A percentile compares a stretch with the other conserved stretches of the same genome.
Conservation (phyloP, 1,140 invertebrate species). For the Ceratoteleas bidentatus region DNA sequence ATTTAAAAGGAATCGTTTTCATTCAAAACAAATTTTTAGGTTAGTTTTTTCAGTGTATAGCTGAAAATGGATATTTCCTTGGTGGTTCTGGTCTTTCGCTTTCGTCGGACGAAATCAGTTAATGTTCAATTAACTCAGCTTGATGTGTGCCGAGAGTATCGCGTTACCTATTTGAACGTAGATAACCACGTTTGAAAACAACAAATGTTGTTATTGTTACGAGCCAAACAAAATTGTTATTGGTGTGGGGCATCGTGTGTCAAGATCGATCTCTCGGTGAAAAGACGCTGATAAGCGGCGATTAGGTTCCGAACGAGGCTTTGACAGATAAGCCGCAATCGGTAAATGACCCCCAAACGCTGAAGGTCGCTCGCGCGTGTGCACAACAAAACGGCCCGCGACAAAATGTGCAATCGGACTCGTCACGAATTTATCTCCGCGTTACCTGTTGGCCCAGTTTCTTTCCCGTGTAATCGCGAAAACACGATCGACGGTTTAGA, state of each 20-base stretch:
- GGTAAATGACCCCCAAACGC: slow-evolving; percentile 60
- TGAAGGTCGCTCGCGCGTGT: slow-evolving; percentile 46
- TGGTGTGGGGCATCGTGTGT: slow-evolving; percentile 52
- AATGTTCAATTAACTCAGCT: slow-evolving; percentile 2
- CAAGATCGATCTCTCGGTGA: slow-evolving; percentile 57
- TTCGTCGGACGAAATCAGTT: background rate
- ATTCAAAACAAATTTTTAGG: too few species aligned
- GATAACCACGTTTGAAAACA: slow-evolving; percentile 57
- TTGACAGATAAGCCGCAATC: slow-evolving; percentile 59
- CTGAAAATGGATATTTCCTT: too few species aligned
- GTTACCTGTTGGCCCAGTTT: slow-evolving; percentile 64
- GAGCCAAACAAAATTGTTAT: slow-evolving; percentile 58
- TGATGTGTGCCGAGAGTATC: slow-evolving; percentile 48
- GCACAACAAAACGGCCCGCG: slow-evolving; percentile 46
- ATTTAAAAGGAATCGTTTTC: too few species aligned
- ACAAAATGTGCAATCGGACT: slow-evolving; percentile 48
- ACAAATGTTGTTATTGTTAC: slow-evolving; percentile 39
- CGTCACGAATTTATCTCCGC: slow-evolving; percentile 52
- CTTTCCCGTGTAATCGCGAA: slow-evolving; percentile 41
- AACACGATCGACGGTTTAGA: slow-evolving; percentile 28
- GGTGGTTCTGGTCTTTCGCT: too few species aligned
- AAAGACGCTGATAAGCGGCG: slow-evolving; percentile 50
- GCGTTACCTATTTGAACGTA: slow-evolving; percentile 57
- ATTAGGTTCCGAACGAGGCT: slow-evolving; percentile 48
- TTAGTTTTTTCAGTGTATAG: too few species aligned